Evolutionary conservation across 2,113 vertebrate species (phyloP).

Genomic region (Nettapus auritus): DNA sequence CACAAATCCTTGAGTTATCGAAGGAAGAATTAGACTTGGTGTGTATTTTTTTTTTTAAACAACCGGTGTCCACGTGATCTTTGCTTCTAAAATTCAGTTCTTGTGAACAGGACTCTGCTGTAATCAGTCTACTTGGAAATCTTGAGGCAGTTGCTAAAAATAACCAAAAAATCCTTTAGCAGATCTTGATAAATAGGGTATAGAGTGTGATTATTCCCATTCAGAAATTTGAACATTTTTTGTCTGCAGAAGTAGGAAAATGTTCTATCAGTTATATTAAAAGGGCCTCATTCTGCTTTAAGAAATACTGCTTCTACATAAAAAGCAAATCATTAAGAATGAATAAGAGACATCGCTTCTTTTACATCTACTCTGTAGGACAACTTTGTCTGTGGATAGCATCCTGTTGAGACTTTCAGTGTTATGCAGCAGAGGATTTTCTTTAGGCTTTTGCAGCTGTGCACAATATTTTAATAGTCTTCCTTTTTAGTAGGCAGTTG

Average conservation of each 20-base stretch:
- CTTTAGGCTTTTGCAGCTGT: not conserved
- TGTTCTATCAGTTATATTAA: not conserved
- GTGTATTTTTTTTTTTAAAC: not conserved
- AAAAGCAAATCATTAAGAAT: not conserved
- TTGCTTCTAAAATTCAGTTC: not conserved
- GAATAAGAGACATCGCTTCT: not conserved
- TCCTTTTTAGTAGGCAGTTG: not conserved
- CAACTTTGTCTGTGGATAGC: not conserved
- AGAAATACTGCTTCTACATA: not conserved
- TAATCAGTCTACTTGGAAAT: not conserved
- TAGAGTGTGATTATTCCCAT: not conserved
- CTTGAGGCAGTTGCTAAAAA: not conserved
- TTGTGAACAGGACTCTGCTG: not conserved
- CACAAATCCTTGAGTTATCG: not conserved
- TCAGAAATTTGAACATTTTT: not conserved
- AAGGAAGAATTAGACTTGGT: not conserved
- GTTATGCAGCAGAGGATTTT: not conserved
- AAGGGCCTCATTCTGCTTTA: not conserved
- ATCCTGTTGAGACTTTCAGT: not conserved
- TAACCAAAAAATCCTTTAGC: not conserved
- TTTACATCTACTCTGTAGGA: not conserved
- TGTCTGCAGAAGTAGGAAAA: not conserved
- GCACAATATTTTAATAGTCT: conserved; percentile 4
- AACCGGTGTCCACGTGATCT: not conserved
- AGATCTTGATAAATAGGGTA: not conserved